A percentile compares a stretch with the other conserved stretches of the same genome.
phyloP scores from a whole-genome alignment of 2,888 invertebrate genomes.

The Scrobipalpa atriplicella region DNA sequence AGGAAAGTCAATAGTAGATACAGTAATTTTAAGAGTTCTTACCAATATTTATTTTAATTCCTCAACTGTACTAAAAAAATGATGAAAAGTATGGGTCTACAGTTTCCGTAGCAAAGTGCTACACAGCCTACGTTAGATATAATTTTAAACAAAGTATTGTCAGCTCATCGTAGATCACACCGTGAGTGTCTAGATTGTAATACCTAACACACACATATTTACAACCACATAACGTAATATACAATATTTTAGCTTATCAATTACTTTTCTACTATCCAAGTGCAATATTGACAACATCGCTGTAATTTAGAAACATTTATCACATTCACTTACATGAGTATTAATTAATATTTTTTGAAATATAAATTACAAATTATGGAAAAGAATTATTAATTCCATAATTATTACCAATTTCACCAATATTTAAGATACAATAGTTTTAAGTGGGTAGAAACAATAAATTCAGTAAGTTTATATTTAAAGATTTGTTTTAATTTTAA shows the following conservation, averaged over 20 bases:
- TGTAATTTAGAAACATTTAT: conserved; percentile 28
- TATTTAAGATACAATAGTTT: background rate
- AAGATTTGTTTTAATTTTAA: conserved; percentile 22
- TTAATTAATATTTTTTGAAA: conserved; percentile 1
- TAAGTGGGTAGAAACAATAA: conserved; percentile 24
- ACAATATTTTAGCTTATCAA: background rate
- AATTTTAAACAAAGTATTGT: conserved; percentile 26
- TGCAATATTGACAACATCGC: conserved; percentile 32
- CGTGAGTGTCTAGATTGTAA: conserved; percentile 1
- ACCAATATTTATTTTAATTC: no score
- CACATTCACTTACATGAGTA: conserved; percentile 24
- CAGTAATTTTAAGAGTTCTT: no score
- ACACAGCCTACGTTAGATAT: conserved; percentile 1
- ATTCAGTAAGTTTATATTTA: conserved; percentile 24
- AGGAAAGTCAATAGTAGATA: no score
- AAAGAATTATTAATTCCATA: background rate
- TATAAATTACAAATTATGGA: conserved; percentile 1
- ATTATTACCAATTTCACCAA: background rate
- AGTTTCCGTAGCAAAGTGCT: conserved; percentile 16
- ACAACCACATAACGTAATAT: background rate
- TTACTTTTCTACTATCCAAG: background rate
- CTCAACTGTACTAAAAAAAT: no score
- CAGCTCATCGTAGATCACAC: conserved; percentile 24
- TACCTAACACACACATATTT: conserved; percentile 19
- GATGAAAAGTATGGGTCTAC: background rate